Evolutionary conservation across 2,113 vertebrate species (phyloP), one percentile per base, ranked within the genome.

Genomic region (Urocitellus parryii): DNA sequence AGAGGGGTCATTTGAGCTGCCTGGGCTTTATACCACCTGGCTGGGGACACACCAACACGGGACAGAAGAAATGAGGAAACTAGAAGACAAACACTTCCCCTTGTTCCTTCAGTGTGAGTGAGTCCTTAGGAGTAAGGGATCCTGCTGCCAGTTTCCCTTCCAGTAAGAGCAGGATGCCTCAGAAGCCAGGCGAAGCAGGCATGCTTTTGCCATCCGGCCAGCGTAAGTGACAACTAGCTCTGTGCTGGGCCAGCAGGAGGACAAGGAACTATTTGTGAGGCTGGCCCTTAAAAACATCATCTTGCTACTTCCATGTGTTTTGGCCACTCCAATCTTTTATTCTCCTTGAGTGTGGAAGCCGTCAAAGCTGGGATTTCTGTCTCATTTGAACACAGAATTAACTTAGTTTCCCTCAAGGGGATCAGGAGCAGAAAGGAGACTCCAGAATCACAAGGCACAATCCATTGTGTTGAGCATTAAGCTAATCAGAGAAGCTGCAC

Each of bases 361-460:
- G 37, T 56, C 80, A 45, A 82, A 16, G 85, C 76, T 81, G 53
- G 78, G 51, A 39, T 51, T 65, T 73, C 63, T 76, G n/a, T 58
- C 84, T 88, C 70, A 80, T 81, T n/a, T 73, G 78, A 93, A 85
- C 51, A 48, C 10, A 94, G 34, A 86, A 89, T 87, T 87, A 90
- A 90, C 32, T 82, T 74, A 22, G 53, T 22, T 48, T 81, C 79
- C 68, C n/a, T 89, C n/a, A 77, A 78, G 58, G 29, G 14, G 22
- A 51, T 67, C 78, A 88, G 27, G 51, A 74, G 4, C 10, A 48
- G 34, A 39, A 74, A 91, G 70, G 45, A 80, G 80, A 84, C 5
- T 42, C 20, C 37, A 48, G 63, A 89, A 91, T 87, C 42, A 39
- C 61, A 51, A 73, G 29, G 70, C 37, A 67, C 1, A 79, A 95